phyloP scores from a whole-genome alignment of 92 coral and sea anemone genomes.

The Porites evermanni region DNA sequence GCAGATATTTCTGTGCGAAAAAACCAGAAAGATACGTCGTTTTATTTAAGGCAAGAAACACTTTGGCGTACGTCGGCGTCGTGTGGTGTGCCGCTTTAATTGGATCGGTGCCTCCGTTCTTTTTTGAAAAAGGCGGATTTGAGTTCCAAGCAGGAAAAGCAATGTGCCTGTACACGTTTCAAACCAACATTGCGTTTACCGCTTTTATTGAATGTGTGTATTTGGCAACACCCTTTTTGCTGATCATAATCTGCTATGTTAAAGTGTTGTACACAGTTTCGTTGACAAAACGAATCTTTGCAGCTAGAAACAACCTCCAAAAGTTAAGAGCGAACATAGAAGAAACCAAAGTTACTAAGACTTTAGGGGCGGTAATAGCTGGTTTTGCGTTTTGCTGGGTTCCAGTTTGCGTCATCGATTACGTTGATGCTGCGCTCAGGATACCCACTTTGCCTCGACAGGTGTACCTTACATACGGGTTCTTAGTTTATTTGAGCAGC shows the following conservation, averaged over 20 bases:
- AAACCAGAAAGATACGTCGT: constrained; percentile 40
- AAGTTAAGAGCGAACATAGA: constrained; percentile 73
- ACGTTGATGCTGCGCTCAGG: constrained; percentile 65
- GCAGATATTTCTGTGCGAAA: constrained; percentile 62
- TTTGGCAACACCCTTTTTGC: constrained; percentile 49
- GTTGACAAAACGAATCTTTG: constrained; percentile 55
- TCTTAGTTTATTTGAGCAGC: constrained; percentile 69
- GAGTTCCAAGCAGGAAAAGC: constrained; percentile 80
- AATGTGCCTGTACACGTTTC: constrained; percentile 78
- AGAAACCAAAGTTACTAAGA: constrained; percentile 82
- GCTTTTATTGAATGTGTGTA: constrained; percentile 59
- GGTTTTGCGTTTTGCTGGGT: constrained; percentile 78
- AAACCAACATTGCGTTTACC: constrained; percentile 64
- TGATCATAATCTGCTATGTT: constrained; percentile 62
- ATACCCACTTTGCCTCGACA: constrained; percentile 55
- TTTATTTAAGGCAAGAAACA: constrained; percentile 47
- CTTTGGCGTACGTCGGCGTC: constrained; percentile 31
- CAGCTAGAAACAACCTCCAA: constrained; percentile 10
- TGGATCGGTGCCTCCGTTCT: constrained; percentile 71
- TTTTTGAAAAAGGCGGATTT: constrained; percentile 47
- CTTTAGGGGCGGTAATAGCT: constrained; percentile 63
- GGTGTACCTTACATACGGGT: constrained; percentile 67
- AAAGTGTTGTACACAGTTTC: constrained; percentile 62
- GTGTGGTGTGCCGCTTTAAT: constrained; percentile 57
- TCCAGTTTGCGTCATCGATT: constrained; percentile 76